phyloP scores from a whole-genome alignment of 2,797 vertebrate genomes.

The Peromyscus attwateri region DNA sequence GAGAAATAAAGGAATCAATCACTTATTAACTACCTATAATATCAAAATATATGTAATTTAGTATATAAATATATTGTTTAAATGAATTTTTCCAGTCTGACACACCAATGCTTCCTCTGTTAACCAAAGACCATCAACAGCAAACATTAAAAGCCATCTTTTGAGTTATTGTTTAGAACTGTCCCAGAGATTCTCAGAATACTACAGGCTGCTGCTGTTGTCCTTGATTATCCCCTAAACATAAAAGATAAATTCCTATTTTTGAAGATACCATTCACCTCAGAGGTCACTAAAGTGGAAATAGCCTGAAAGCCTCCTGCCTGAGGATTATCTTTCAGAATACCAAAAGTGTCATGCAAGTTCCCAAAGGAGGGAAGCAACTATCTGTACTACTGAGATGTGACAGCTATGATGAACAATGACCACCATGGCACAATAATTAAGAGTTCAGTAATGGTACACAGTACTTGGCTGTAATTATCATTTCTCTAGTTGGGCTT shows the following conservation, averaged over 20 bases:
- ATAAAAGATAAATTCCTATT: neutral
- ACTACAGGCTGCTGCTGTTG: neutral
- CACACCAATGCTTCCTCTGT: neutral
- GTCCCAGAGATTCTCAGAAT: neutral
- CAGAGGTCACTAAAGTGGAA: neutral
- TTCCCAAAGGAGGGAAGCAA: neutral
- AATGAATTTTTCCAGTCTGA: neutral
- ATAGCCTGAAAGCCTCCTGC: neutral
- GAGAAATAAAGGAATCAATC: neutral
- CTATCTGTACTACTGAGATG: too few species aligned
- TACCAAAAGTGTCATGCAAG: neutral
- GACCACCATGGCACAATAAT: neutral
- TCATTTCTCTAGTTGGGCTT: neutral
- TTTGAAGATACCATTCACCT: neutral
- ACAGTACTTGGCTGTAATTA: neutral
- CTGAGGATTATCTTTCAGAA: neutral
- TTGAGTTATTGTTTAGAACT: neutral
- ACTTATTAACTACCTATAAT: neutral
- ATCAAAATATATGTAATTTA: neutral
- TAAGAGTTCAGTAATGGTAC: neutral
- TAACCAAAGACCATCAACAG: neutral
- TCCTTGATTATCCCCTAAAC: too few species aligned
- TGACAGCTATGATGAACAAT: neutral
- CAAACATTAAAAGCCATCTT: neutral
- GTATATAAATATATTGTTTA: neutral